Evolutionary conservation across 2,113 vertebrate species (phyloP), one percentile per base, ranked within the genome.

Genomic region (Centropus unirufus): DNA sequence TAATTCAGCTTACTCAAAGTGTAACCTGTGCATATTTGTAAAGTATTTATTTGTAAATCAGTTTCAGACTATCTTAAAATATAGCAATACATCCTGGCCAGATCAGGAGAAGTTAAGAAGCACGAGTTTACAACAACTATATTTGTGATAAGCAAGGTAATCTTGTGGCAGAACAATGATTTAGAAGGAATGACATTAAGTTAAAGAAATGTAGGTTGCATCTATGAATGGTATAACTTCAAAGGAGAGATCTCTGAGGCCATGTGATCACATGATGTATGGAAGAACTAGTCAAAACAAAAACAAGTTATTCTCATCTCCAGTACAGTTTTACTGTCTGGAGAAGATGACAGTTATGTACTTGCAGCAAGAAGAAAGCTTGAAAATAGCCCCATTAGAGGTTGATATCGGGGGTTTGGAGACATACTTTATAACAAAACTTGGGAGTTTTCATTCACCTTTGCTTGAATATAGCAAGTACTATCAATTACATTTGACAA

Each of bases 321-420:
- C 44, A 52, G 9, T 8, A 68, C 76, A 17, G 15, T 73, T 78
- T 51, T 32, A 52, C 10, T 18, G 51, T 3, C 46, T 55, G 29
- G 15, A 78, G 15, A 19, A 52, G 51, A 83, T 82, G 29, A 14
- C 20, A 91, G n/a, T 7, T 36, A 27, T 1, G 6, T 7, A 68
- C 13, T 30, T 57, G 23, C 52, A 85, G 13, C 14, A 12, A 76
- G 44, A 74, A 59, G 14, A 51, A 11, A 89, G 12, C 12, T 15
- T 61, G n/a, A 64, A 72, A 95, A 55, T 9, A 70, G 52, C 7
- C 14, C 34, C 0, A 7, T 39, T 30, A 67, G 26, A 63, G 32
- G 22, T 23, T 23, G 23, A 8, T 76, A 69, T 14, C 0, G 0
- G 52, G 11, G 9, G 19, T 15, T 76, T 27, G 42, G 40, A 22